These are phyloP conservation scores for Rosalia funebris DNA, from an alignment of 2,888 invertebrate species.

Conservation along the genomic window DNA sequence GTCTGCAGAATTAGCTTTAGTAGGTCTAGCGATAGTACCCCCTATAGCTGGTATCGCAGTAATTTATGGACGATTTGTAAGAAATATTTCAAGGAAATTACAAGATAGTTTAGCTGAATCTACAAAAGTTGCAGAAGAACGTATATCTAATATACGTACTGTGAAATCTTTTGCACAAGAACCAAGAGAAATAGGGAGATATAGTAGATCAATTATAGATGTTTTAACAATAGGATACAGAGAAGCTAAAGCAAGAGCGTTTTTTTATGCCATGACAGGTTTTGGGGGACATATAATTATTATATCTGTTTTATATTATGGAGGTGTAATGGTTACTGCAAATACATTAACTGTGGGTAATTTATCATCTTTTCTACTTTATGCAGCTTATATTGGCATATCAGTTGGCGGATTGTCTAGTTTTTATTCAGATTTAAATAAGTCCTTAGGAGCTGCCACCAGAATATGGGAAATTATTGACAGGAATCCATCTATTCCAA, in stretches of 20 bases:
- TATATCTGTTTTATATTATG: slow-evolving; percentile 90
- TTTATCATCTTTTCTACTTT: slow-evolving; percentile 92
- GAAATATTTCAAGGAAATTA: slow-evolving; percentile 83
- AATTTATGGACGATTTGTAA: slow-evolving; percentile 84
- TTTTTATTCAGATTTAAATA: slow-evolving; percentile 94
- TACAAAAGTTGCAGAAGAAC: slow-evolving; percentile 83
- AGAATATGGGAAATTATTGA: slow-evolving; percentile 92
- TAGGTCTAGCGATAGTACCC: slow-evolving; percentile 90
- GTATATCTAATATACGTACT: slow-evolving; percentile 90
- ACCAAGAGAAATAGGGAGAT: slow-evolving; percentile 76
- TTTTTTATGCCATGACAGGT: slow-evolving; percentile 92
- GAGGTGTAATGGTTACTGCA: slow-evolving; percentile 87
- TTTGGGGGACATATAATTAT: slow-evolving; percentile 91
- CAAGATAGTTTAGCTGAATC: slow-evolving; percentile 76
- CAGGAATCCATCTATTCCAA: slow-evolving; percentile 79
- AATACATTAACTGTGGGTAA: slow-evolving; percentile 84
- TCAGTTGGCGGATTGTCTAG: slow-evolving; percentile 90
- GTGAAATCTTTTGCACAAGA: slow-evolving; percentile 94
- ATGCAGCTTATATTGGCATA: slow-evolving; percentile 93
- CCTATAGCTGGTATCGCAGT: slow-evolving; percentile 87
- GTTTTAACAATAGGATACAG: slow-evolving; percentile 84
- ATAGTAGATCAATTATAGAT: slow-evolving; percentile 73
- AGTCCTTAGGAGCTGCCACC: slow-evolving; percentile 90
- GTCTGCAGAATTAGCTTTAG: slow-evolving; percentile 86
- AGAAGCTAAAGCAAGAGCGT: slow-evolving; percentile 86